phyloP scores from a whole-genome alignment of 2,113 vertebrate species.

The Gulo gulo region DNA sequence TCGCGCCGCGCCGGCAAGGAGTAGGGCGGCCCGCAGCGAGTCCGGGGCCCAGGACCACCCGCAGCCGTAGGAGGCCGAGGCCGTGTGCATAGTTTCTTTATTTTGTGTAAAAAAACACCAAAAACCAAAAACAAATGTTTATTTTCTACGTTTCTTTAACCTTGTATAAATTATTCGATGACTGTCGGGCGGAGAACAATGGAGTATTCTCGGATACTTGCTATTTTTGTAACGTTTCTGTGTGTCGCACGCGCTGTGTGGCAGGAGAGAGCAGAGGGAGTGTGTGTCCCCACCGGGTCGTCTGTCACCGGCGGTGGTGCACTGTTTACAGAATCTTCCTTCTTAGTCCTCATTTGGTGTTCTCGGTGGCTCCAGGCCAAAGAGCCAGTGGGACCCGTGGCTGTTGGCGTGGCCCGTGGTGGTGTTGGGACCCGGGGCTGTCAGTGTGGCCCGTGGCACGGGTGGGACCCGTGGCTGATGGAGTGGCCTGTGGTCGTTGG shows the following conservation, averaged over 20 bases:
- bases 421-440: not conserved
- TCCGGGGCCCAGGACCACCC: not conserved
- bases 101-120: constrained; percentile 86
- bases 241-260: constrained; percentile 74
- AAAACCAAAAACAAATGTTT: constrained; percentile 85
- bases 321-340: constrained; percentile 89
- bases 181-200: constrained; percentile 79
- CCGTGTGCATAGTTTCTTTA: constrained; percentile 87
- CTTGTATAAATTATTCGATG: constrained; percentile 87
- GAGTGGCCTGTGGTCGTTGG: not conserved
- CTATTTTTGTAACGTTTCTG: constrained; percentile 90
- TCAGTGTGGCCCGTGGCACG: not conserved
- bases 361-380: constrained; percentile 82
- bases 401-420: not conserved
- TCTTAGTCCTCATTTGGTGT: constrained; percentile 88
- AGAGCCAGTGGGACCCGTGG: constrained; percentile 78
- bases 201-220: constrained; percentile 85
- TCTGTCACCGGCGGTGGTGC: constrained; percentile 82
- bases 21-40: constrained; percentile 76
- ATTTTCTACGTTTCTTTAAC: constrained; percentile 86
- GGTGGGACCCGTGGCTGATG: not conserved
- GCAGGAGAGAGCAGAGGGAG: constrained; percentile 76
- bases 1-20: constrained; percentile 85
- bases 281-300: constrained; percentile 83
- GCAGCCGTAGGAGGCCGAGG: constrained; percentile 66